Evolutionary conservation across 2,113 vertebrate genomes (phyloP), one percentile per base, ranked within the genome.

Genomic region (Leiothrix lutea): DNA sequence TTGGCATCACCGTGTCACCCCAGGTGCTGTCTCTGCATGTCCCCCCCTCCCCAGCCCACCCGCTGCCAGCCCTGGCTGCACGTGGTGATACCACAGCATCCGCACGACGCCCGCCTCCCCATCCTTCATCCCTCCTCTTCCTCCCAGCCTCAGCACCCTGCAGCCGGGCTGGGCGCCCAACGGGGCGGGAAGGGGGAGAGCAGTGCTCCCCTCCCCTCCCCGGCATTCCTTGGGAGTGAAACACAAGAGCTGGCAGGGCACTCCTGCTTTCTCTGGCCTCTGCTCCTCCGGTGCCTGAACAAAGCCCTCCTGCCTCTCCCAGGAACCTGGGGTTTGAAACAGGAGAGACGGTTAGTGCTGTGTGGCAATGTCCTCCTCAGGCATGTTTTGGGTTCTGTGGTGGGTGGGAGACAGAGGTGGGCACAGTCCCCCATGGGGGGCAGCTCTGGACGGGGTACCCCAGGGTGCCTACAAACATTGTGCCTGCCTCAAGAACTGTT

Each of bases 191-290:
- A 56, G 69, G 60, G 60, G 86, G 62, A 38, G 38, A 88, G n/a
- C 80, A 71, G 80, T 1, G 26, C 60, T 89, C 84, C 88, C 84
- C 73, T 93, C 94, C 58, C 92, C 88, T 94, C 96, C 97, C 96
- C 92, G 78, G 97, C 96, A 97, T 98, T 98, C 97, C 97, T 96
- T 50, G 95, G 95, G 88, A 92, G 93, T 97, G 97, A 98, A 97
- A 83, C 93, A 96, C 95, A 94, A 92, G 96, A 92, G 96, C 97
- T 98, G 97, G 95, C 96, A 97, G 93, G 94, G 95, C 94, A 95
- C 61, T 89, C 83, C 84, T 90, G 93, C 92, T 94, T 95, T 91
- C 92, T 90, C 89, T 95, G 96, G 96, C 96, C 95, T 88, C 89
- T 50, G 16, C 89, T 81, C 82, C 94, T 95, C 94, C 20, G 48